phyloP scores from a whole-genome alignment of 1,140 invertebrate species.

The Drosophila setifemur region DNA sequence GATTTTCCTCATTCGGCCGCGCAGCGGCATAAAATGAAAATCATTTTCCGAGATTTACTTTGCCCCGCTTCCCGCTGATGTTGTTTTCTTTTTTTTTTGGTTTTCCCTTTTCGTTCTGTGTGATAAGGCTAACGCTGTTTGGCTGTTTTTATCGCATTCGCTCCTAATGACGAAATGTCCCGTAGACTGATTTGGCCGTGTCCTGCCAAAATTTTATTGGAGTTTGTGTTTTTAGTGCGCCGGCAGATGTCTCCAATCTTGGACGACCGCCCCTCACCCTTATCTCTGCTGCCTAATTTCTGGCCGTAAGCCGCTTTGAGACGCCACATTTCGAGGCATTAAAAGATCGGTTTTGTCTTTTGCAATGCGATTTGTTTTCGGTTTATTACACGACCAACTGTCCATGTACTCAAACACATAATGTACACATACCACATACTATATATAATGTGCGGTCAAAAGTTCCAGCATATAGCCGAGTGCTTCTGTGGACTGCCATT shows the following conservation, averaged over 20 bases:
- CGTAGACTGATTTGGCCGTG: not conserved
- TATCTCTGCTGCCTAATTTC: slow-evolving; percentile 51
- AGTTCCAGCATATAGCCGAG: slow-evolving; percentile 22
- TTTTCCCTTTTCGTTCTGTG: slow-evolving; percentile 5
- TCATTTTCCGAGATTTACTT: slow-evolving; percentile 42
- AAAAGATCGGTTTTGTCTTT: slow-evolving; percentile 24
- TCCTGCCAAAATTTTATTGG: slow-evolving; percentile 61
- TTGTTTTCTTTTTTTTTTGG: slow-evolving; percentile 15
- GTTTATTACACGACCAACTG: slow-evolving; percentile 33
- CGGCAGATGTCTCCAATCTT: slow-evolving; percentile 48
- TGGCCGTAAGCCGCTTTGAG: slow-evolving; percentile 57
- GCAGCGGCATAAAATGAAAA: slow-evolving; percentile 41
- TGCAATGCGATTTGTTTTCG: slow-evolving; percentile 29
- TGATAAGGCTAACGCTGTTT: slow-evolving; percentile 33
- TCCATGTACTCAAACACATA: not conserved
- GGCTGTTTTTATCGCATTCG: slow-evolving; percentile 66
- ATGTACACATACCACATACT: slow-evolving; percentile 1
- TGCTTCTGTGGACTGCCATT: slow-evolving; percentile 35
- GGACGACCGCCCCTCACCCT: not conserved
- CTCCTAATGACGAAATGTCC: slow-evolving; percentile 64
- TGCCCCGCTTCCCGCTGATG: slow-evolving; percentile 2
- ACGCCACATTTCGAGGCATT: slow-evolving; percentile 53
- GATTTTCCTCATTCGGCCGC: slow-evolving; percentile 18
- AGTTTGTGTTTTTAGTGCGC: slow-evolving; percentile 68
- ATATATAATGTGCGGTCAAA: slow-evolving; percentile 64